Evolutionary conservation across 2,113 vertebrate species (phyloP).

Genomic region (Cathartes aura): DNA sequence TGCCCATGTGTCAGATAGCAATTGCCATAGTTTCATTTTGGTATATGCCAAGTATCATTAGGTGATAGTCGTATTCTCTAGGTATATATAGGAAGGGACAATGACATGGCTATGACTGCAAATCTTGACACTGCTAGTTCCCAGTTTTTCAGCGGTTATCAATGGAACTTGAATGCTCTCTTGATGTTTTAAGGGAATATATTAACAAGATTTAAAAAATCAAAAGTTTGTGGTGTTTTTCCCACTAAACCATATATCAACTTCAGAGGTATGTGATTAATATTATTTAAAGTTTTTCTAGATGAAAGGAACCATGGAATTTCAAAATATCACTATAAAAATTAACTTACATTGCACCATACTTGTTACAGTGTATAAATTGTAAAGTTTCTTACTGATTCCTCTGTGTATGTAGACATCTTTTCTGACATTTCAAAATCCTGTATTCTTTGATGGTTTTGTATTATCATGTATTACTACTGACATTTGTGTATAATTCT

Average conservation of each 20-base stretch:
- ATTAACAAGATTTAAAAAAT: background rate
- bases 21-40: background rate
- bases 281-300: background rate
- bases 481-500: background rate
- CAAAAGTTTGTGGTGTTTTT: background rate
- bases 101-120: background rate
- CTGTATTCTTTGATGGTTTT: background rate
- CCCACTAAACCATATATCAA: background rate
- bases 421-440: background rate
- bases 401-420: background rate
- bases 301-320: background rate
- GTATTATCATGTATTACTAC: background rate
- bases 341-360: background rate
- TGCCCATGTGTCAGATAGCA: background rate
- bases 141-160: background rate
- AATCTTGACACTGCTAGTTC: accelerated
- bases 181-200: background rate
- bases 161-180: background rate
- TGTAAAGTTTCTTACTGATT: background rate
- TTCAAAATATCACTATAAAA: background rate
- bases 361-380: background rate
- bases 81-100: background rate
- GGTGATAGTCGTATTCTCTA: accelerated
- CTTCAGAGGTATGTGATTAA: background rate
- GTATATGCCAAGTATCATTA: background rate